Evolutionary conservation across 2,113 vertebrate genomes (phyloP).

Genomic region (Ptychochromis oligacanthus): DNA sequence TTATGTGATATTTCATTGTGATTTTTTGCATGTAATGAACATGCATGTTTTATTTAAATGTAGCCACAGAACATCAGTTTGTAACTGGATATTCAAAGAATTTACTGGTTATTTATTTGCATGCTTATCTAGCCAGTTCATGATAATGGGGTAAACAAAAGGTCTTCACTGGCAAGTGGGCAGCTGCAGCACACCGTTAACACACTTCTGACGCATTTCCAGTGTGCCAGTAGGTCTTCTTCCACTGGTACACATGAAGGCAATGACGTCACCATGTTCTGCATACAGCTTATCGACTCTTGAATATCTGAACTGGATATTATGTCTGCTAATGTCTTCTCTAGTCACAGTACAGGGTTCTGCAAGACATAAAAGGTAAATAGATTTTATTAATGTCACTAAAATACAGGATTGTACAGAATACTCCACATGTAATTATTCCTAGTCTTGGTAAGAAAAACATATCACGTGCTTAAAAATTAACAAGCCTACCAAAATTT

Average conservation of each 20-base stretch:
- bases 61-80: too few relatives aligned
- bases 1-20: too few relatives aligned
- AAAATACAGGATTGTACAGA: not conserved
- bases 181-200: not conserved
- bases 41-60: too few relatives aligned
- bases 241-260: not conserved
- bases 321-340: not conserved
- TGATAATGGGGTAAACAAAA: too few relatives aligned
- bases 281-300: not conserved
- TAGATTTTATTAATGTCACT: not conserved
- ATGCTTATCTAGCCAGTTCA: too few relatives aligned
- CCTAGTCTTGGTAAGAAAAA: too few relatives aligned
- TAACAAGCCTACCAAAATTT: too few relatives aligned
- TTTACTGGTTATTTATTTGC: too few relatives aligned
- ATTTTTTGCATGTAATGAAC: too few relatives aligned
- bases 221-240: rapidly evolving
- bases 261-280: rapidly evolving
- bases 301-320: not conserved
- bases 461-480: too few relatives aligned
- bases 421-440: not conserved
- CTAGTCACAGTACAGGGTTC: slow-evolving; percentile 44
- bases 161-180: too few relatives aligned
- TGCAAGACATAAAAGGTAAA: slow-evolving; percentile 27
- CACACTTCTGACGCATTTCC: not conserved
- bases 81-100: too few relatives aligned